Base-by-base conservation (phyloP, 2,888 invertebrate genomes). In the Aphidius colemani region DNA sequence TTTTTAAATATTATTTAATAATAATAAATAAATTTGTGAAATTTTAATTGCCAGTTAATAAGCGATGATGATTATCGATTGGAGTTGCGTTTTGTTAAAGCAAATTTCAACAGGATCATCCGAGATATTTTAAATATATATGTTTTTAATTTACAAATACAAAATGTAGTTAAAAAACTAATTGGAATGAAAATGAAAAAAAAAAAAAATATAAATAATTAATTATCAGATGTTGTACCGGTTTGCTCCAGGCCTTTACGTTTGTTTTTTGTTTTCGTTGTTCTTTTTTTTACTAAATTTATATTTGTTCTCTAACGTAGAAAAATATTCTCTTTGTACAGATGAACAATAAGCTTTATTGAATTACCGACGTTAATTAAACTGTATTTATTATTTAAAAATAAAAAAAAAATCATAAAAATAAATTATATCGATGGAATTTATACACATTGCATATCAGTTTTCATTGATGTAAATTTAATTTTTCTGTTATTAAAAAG, bases 201-300 rank as follows among this genome's bases (percentile, higher is more conserved):
- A 10, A 60, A 41, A 18, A 61, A 45, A 11, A 40, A 53, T 10
- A 3, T 10, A 11, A 60, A 61, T 45, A 53, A 59, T 61, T 44
- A 64, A 57, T 48, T 58, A 65, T 65, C 65, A 66, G 65, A 66
- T 79, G 77, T 81, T 82, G 82, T 81, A 82, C 80, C 81, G 80
- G 78, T 81, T 80, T 78, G 78, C 79, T 81, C 80, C 81, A 76
- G 78, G 77, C 77, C 79, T 78, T 76, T 73, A 74, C 71, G 57
- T 49, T 45, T 18, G 8, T 45, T 58, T 61, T 10, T 48, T n/a
- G 2, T n/a, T 48, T 11, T 10, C 7, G 7, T 48, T 48, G 2
- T 62, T 58, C 8, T 6, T 39, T 49, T 48, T 57, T 49, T 50
- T 53, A n/a, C n/a, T n/a, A n/a, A 61, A 53, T 51, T 56, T 46